A percentile compares a stretch with the other conserved stretches of the same genome.
These are phyloP conservation scores for Drosophila niveifrons DNA, from an alignment of 2,888 invertebrate genomes.

Conservation along the genomic window DNA sequence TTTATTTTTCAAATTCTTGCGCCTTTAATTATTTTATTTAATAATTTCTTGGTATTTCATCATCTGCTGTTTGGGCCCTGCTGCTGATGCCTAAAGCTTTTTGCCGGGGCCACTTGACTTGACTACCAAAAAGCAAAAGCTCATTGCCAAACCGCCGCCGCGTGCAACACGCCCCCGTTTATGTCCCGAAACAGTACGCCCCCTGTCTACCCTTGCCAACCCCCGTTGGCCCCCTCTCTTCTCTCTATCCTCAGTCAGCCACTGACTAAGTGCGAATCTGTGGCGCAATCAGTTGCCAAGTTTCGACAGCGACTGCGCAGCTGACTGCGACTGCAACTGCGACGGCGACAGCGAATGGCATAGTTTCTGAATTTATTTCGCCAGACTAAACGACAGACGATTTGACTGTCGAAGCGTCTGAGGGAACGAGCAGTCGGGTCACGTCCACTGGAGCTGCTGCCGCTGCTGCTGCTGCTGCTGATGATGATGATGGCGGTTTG, in stretches of 20 bases:
- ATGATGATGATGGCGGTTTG: conserved; percentile 61
- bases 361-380: conserved; percentile 80
- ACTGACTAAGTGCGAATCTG: conserved; percentile 82
- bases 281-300: conserved; percentile 80
- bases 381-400: conserved; percentile 48
- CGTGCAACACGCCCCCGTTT: conserved; percentile 78
- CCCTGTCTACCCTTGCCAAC: conserved; percentile 30
- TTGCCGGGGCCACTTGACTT: conserved; percentile 66
- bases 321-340: background rate
- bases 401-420: conserved; percentile 28
- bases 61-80: conserved; percentile 19
- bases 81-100: conserved; percentile 32
- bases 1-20: conserved; percentile 8
- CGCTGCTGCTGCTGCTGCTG: conserved; percentile 46
- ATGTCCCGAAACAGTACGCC: conserved; percentile 65
- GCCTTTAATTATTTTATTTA: conserved; percentile 27
- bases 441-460: conserved; percentile 63
- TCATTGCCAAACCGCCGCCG: conserved; percentile 73
- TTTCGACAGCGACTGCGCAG: conserved; percentile 40
- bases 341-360: conserved; percentile 48
- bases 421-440: conserved; percentile 57
- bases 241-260: conserved; percentile 41
- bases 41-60: conserved; percentile 35
- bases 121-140: conserved; percentile 73
- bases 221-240: background rate